Evolutionary conservation across 2,797 vertebrate species (phyloP).

Genomic region (Ispidina lecontei): DNA sequence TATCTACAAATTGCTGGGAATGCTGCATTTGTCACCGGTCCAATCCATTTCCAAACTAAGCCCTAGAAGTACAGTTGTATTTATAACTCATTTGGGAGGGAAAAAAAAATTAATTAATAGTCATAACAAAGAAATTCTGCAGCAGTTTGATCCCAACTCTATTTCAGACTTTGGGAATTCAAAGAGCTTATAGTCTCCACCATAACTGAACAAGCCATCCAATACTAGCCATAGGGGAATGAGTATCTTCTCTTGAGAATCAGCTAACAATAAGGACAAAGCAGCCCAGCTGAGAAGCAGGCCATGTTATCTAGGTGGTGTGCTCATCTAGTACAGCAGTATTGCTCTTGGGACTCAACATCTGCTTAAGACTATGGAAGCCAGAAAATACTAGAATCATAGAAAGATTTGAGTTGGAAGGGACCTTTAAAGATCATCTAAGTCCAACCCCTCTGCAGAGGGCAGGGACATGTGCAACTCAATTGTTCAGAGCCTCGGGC

Average conservation of each 20-base stretch:
- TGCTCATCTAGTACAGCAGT: background rate
- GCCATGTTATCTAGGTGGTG: background rate
- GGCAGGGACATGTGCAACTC: background rate
- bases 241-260: background rate
- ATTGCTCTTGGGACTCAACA: background rate
- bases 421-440: background rate
- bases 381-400: background rate
- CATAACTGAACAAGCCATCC: background rate
- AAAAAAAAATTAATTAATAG: background rate
- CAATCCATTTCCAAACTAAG: background rate
- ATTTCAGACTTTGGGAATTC: background rate
- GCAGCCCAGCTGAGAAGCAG: background rate
- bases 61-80: background rate
- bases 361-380: background rate
- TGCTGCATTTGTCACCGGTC: background rate
- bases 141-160: background rate
- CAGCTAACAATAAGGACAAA: background rate
- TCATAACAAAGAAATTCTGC: background rate
- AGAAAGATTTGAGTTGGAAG: background rate
- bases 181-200: background rate
- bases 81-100: background rate
- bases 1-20: constrained; percentile 9
- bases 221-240: background rate
- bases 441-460: background rate
- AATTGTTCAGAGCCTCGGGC: background rate